Conservation (phyloP, 2,113 vertebrate genomes). For the Notarius quadriscutis region DNA sequence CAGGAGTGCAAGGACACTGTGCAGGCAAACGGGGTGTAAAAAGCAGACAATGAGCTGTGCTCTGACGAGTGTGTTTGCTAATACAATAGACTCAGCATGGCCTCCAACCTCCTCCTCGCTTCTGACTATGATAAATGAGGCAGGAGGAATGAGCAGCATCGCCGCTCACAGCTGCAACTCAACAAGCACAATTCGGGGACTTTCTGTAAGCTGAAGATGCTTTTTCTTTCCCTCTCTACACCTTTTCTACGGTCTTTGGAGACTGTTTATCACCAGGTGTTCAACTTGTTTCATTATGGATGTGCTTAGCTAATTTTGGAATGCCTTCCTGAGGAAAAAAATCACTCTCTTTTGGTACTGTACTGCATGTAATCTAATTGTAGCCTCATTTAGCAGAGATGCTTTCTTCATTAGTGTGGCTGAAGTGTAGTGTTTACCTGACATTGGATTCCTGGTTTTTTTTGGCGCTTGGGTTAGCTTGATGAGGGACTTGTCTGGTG, state of each 20-base stretch:
- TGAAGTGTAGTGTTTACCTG: conserved; percentile 50
- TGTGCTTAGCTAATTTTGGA: conserved; percentile 45
- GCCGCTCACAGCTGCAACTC: conserved; percentile 69
- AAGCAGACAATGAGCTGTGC: conserved; percentile 65
- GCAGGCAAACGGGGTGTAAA: conserved; percentile 36
- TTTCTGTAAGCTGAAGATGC: conserved; percentile 45
- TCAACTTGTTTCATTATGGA: conserved; percentile 48
- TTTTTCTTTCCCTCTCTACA: conserved; percentile 24
- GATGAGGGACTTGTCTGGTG: conserved; percentile 37
- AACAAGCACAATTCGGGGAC: conserved; percentile 66
- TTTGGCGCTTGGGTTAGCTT: conserved; percentile 38
- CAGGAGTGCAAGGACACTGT: conserved; percentile 38
- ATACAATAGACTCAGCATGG: conserved; percentile 63
- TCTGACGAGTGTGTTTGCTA: conserved; percentile 60
- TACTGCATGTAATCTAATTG: conserved; percentile 50
- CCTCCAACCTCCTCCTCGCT: conserved; percentile 74
- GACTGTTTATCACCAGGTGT: conserved; percentile 48
- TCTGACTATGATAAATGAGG: conserved; percentile 81
- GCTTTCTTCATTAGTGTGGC: conserved; percentile 50
- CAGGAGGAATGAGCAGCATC: conserved; percentile 65
- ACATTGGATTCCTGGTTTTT: conserved; percentile 36
- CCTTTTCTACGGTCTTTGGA: conserved; percentile 38
- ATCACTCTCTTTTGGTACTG: conserved; percentile 41
- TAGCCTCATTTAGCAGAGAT: conserved; percentile 49
- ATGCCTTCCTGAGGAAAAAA: conserved; percentile 22